These are phyloP conservation scores for Chrysolina haemoptera DNA, from an alignment of 2,888 invertebrate species.

Conservation along the genomic window DNA sequence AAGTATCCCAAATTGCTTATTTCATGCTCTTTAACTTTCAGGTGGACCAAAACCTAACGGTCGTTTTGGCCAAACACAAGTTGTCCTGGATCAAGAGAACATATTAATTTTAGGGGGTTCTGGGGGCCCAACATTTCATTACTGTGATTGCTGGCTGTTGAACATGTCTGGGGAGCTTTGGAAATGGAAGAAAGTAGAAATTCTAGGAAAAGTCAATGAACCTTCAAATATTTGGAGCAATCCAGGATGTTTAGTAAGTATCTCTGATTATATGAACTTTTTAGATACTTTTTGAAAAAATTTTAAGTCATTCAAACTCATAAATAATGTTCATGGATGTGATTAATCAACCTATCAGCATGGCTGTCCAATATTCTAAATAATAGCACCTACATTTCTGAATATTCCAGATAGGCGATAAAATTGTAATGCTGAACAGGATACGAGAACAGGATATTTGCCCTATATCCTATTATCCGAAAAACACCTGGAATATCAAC, in stretches of 20 bases:
- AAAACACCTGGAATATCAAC: constrained; percentile 56
- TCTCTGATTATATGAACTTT: not conserved
- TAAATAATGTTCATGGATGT: too few relatives aligned
- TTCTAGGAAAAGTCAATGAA: constrained; percentile 84
- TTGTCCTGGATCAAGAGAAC: constrained; percentile 83
- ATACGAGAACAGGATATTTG: constrained; percentile 73
- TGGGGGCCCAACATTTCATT: constrained; percentile 89
- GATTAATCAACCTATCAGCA: too few relatives aligned
- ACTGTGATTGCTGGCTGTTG: constrained; percentile 93
- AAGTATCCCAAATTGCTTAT: too few relatives aligned
- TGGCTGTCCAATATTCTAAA: too few relatives aligned
- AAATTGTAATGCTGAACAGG: constrained; percentile 82
- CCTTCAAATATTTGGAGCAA: constrained; percentile 95
- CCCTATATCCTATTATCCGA: constrained; percentile 72
- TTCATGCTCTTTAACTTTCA: constrained; percentile 36
- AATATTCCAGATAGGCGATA: constrained; percentile 76
- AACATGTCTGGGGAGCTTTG: constrained; percentile 80
- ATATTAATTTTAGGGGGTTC: constrained; percentile 89
- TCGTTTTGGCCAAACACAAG: constrained; percentile 94
- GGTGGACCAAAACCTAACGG: constrained; percentile 60
- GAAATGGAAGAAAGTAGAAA: constrained; percentile 83
- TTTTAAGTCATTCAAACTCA: too few relatives aligned
- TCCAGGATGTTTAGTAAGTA: constrained; percentile 84
- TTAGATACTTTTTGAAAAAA: too few relatives aligned
- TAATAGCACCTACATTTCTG: not conserved